Evolutionary conservation across 2,113 vertebrate species (phyloP), one percentile per base, ranked within the genome.

Genomic region (Labeo catla): DNA sequence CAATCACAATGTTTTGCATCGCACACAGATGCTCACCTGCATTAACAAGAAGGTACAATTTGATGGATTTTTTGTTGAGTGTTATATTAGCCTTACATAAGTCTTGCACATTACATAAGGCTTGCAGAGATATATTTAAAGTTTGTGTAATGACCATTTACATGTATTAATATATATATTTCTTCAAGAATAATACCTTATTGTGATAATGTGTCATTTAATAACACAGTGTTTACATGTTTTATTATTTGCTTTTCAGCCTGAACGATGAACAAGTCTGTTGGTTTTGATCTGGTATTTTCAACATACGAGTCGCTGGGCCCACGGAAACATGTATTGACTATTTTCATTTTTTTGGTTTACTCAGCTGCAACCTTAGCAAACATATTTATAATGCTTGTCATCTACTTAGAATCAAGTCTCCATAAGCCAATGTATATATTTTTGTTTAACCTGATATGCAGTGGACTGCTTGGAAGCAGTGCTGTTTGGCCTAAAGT

Each of bases 381-480:
- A 8, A 92, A 91, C 76, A 36, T 90, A 43, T 36, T 78, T 16
- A 80, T 91, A 9, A 86, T 90, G 47, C 16, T 86, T 57, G 81
- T 92, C 1, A 91, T 92, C 50, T 88, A 90, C n/a, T 6, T 85
- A 65, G 92, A 92, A n/a, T 81, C 86, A 57, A 90, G 73, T 34
- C 85, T 92, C 5, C 90, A 91, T 80, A 91, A 90, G 70, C 92
- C 92, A 12, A 91, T 92, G 91, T 92, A 92, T 47, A 86, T 88
- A 66, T 91, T 92, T 86, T 59, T 92, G 70, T 89, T 92, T 11
- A 89, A 92, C 81, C 39, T 92, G 76, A 84, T 89, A 84, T 16
- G 89, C 28, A 90, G 89, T 78, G 91, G 90, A 85, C 6, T 91
- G 57, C 77, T 91, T 49, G 92, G 92, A 65, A 84, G 88, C 76